These are phyloP conservation scores for Lymantria dispar DNA, from an alignment of 2,888 invertebrate genomes.

Conservation along the genomic window DNA sequence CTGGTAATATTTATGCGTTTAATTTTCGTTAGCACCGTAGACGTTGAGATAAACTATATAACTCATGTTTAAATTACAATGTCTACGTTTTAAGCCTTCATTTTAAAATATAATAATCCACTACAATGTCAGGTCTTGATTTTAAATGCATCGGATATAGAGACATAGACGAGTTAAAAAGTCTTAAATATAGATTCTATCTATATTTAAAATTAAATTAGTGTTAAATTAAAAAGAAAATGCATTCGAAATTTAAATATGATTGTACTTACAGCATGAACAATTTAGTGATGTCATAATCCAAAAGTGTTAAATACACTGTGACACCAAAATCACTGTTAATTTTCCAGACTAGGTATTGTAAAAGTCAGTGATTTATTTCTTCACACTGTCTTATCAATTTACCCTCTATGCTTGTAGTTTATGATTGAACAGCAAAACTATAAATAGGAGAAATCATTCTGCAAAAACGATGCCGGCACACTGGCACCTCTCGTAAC, in stretches of 20 bases:
- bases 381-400: too few species aligned
- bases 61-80: conserved; percentile 14
- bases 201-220: neutral
- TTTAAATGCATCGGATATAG: neutral
- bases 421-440: conserved; percentile 24
- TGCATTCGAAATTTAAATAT: neutral
- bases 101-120: neutral
- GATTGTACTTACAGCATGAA: conserved; percentile 12
- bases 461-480: conserved; percentile 35
- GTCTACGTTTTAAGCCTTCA: neutral
- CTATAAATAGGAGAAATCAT: conserved; percentile 28
- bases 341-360: neutral
- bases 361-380: too few species aligned
- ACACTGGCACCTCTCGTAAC: conserved; percentile 32
- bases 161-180: neutral
- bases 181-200: neutral
- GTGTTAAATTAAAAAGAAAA: too few species aligned
- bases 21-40: conserved; percentile 37
- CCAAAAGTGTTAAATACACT: conserved; percentile 1
- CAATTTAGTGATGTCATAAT: conserved; percentile 9
- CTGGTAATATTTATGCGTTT: conserved; percentile 50
- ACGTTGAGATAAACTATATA: conserved; percentile 23
- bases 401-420: neutral
- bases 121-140: too few species aligned
- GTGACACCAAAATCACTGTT: conserved; percentile 10